Evolutionary conservation across 1,140 invertebrate species (phyloP), one percentile per base, ranked within the genome.

Genomic region (Pomacea maculata): DNA sequence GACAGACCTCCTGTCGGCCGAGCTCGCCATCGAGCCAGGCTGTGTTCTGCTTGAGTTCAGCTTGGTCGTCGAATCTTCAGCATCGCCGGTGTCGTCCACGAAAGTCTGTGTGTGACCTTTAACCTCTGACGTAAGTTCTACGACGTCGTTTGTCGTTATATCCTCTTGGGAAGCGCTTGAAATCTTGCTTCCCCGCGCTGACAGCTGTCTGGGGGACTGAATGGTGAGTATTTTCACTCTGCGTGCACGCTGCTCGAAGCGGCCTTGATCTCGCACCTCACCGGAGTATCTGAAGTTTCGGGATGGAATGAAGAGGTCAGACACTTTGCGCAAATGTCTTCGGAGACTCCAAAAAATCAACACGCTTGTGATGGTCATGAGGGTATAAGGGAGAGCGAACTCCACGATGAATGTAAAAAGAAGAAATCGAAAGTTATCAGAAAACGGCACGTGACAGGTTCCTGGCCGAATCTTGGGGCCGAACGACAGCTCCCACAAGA

Each of bases 321-420:
- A 11, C 11, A 70, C 21, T 11, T 34, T 78, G 67, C 73, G 80
- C 19, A 82, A 78, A 57, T 85, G 73, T 72, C 82, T 74, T 52
- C 84, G 67, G 63, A 88, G 85, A 52, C 83, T 84, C 17, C 83
- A 12, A 77, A 86, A 87, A 17, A 88, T 75, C 15, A 85, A 65
- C 15, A 85, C 12, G 73, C 87, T 88, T 14, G 86, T 67, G 12
- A 80, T 70, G 10, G 75, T 57, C 25, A 88, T 82, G 15, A 79
- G 83, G 11, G 83, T 70, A 52, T 86, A 81, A 1, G 87, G 87
- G 54, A 87, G 71, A 19, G 87, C 45, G 73, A 87, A 88, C 78
- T 87, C 86, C 15, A 88, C 72, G 54, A 83, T 78, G 11, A 83
- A 82, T 0, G 81, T 82, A 15, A 82, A 79, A 15, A 83, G 67